Base-by-base conservation (phyloP, 2,888 invertebrate species). In the Agrochola macilenta region DNA sequence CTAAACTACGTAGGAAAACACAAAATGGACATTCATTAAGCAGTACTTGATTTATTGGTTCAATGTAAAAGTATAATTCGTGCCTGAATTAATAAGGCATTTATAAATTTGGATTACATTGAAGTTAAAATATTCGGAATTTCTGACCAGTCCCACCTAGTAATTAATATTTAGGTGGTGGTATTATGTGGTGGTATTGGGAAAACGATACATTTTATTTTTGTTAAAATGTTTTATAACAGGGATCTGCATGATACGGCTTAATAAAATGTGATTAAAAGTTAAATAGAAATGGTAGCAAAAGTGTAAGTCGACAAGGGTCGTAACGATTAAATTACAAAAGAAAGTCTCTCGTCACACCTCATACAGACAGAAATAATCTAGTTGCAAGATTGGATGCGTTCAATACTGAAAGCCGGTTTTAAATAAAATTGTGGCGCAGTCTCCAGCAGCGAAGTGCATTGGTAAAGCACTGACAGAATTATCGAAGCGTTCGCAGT, bases 371-470 rank as follows among this genome's bases (percentile, higher is more conserved):
- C 89, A 90, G 88, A 93, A 92, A 93, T 93, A 94, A 92, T 91
- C 87, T 90, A 83, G 83, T 77, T 91, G 89, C 91, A 92, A 92
- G 92, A 92, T 91, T 91, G 82, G 89, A 90, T 89, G 89, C 89
- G 88, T 90, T 90, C 88, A 88, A 90, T 92, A 90, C 91, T 89
- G 88, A 89, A 90, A 84, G 83, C 79, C 81, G 89, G 87, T 90
- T 91, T 90, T 86, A 89, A 92, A 93, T 91, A 93, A 94, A 94
- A 94, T 93, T 92, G 92, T 91, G 91, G 89, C 89, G 87, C 91
- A 90, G 91, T 91, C 95, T 94, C 95, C 95, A 94, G 93, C 95
- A 92, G 95, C 91, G 95, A 92, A 93, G 93, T 94, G 94, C 95
- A 95, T 93, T 94, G 93, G 93, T 93, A 92, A 88, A 92, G 93